Percentiles rank a stretch among this genome's conserved stretches.
Conservation (phyloP, 2,888 invertebrate genomes). For the Helleia helle region DNA sequence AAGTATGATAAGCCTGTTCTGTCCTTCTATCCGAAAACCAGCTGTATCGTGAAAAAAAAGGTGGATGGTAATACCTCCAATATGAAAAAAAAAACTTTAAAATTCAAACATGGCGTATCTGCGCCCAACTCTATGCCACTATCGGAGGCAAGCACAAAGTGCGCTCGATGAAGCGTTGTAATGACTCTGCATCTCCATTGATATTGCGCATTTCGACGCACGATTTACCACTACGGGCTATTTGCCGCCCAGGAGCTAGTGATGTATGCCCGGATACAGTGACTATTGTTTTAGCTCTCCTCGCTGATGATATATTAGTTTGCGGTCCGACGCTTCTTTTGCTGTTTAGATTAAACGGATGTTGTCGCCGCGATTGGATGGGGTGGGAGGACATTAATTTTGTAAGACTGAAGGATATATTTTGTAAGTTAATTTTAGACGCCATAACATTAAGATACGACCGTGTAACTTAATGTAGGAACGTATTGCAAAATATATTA, state of each 20-base stretch:
- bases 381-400: slow-evolving; percentile 2
- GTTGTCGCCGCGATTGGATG: slow-evolving; percentile 13
- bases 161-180: slow-evolving; percentile 47
- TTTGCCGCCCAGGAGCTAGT: slow-evolving; percentile 50
- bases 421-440: no score
- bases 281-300: slow-evolving; percentile 27
- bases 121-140: background rate
- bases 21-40: no score
- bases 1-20: no score
- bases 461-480: no score
- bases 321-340: slow-evolving; percentile 10
- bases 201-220: slow-evolving; percentile 57
- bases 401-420: no score
- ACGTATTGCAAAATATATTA: no score
- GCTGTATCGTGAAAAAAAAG: no score
- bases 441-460: no score
- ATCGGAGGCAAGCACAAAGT: slow-evolving; percentile 25
- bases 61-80: no score
- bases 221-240: slow-evolving; percentile 67
- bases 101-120: background rate
- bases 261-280: slow-evolving; percentile 31
- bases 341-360: slow-evolving; percentile 11
- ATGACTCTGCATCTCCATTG: slow-evolving; percentile 55
- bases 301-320: slow-evolving; percentile 3
- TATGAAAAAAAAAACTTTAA: no score